Conservation (phyloP, 2,797 vertebrate species). For the Catharus ustulatus region DNA sequence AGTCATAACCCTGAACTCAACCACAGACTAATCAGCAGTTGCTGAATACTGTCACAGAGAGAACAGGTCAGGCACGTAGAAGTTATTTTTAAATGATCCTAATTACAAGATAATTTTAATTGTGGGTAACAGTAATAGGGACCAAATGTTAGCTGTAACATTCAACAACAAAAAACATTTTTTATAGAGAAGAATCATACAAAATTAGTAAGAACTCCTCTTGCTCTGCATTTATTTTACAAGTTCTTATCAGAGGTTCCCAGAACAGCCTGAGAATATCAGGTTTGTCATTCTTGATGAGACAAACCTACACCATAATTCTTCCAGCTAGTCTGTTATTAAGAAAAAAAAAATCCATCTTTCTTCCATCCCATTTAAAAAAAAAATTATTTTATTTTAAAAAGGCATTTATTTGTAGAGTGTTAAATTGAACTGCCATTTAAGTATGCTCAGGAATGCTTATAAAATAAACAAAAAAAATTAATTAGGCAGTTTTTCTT, state of each 20-base stretch:
- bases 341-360: background rate
- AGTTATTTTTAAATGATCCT: conserved; percentile 31
- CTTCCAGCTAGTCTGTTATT: background rate
- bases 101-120: conserved; percentile 20
- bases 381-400: background rate
- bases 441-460: background rate
- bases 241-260: background rate
- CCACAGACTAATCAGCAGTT: conserved; percentile 4
- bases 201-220: background rate
- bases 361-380: background rate
- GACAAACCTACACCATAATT: background rate
- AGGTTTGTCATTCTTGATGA: background rate
- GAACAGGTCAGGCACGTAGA: background rate
- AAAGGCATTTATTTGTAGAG: background rate
- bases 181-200: background rate
- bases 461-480: conserved; percentile 1
- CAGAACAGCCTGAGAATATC: background rate
- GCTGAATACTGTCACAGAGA: background rate
- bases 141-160: background rate
- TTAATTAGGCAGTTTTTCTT: background rate
- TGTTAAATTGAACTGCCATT: background rate
- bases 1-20: background rate
- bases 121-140: background rate
- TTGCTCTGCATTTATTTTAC: background rate
- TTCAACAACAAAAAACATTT: background rate